These are phyloP conservation scores for Aphelocoma californica DNA, from an alignment of 2,797 vertebrate species.

Conservation along the genomic window DNA sequence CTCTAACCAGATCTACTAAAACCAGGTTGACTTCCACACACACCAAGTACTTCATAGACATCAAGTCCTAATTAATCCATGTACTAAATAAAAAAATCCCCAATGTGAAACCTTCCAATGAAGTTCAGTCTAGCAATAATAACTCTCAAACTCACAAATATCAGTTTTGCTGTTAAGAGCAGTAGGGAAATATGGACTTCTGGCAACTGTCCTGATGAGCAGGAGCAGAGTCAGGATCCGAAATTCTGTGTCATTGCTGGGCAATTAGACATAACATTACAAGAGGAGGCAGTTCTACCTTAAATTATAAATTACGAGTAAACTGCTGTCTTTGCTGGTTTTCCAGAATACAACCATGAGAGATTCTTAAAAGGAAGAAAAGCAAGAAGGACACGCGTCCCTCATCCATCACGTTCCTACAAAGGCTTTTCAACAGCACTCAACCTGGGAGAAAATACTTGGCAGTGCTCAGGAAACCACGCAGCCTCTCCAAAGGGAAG, in stretches of 20 bases:
- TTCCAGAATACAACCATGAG: neutral
- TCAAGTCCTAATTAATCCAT: neutral
- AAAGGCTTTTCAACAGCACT: slow-evolving; percentile 41
- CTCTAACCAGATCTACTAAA: neutral
- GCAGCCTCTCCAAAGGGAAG: neutral
- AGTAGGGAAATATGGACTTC: slow-evolving; percentile 27
- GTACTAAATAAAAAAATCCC: neutral
- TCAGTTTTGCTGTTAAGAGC: slow-evolving; percentile 29
- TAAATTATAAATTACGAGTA: neutral
- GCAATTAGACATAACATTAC: neutral
- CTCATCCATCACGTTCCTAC: neutral
- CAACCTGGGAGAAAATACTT: slow-evolving; percentile 3
- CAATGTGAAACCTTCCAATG: neutral
- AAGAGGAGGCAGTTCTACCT: neutral
- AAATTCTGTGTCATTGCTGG: neutral
- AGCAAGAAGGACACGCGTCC: neutral
- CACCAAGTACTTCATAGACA: neutral
- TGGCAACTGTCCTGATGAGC: neutral
- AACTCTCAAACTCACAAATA: slow-evolving; percentile 35
- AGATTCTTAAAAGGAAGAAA: neutral
- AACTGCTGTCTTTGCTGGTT: neutral
- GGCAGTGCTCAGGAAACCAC: neutral
- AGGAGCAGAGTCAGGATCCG: neutral
- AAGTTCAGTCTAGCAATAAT: neutral
- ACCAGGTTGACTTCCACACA: slow-evolving; percentile 7